phyloP scores from a whole-genome alignment of 92 coral and sea anemone species.

The Isaurus tuberculatus region DNA sequence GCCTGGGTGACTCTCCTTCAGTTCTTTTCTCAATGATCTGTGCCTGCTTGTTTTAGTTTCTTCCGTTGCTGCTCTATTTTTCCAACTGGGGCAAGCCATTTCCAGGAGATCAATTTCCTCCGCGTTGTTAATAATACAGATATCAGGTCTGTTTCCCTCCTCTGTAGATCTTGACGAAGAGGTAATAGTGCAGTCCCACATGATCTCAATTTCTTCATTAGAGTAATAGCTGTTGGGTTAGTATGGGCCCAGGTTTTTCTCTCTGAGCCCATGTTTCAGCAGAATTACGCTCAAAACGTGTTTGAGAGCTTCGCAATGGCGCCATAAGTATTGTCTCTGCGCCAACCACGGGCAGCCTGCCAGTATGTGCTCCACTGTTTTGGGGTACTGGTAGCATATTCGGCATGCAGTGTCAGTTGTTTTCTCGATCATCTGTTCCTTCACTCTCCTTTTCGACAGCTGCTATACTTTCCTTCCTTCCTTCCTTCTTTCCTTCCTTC shows the following conservation, averaged over 20 bases:
- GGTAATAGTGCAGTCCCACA: background rate
- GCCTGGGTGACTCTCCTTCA: no score
- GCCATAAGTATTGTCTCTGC: slow-evolving; percentile 17
- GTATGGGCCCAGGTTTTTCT: slow-evolving; percentile 1
- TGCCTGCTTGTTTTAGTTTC: no score
- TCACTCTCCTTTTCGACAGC: no score
- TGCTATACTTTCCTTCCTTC: no score
- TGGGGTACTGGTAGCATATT: no score
- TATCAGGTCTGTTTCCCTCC: background rate
- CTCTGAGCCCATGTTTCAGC: slow-evolving; percentile 24
- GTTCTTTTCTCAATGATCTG: no score
- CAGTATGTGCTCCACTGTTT: background rate
- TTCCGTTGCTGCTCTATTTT: no score
- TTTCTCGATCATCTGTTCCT: no score
- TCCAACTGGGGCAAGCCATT: no score
- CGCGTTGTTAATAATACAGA: background rate
- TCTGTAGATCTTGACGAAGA: background rate
- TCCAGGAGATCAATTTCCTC: no score
- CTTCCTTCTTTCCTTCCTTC: no score
- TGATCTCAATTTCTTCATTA: background rate
- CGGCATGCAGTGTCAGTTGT: no score
- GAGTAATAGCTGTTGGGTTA: slow-evolving; percentile 12
- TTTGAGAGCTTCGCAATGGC: slow-evolving; percentile 20
- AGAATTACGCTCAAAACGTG: slow-evolving; percentile 13
- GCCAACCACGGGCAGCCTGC: background rate